Base-by-base conservation (phyloP, 1,140 invertebrate species). In the Lithobius niger region DNA sequence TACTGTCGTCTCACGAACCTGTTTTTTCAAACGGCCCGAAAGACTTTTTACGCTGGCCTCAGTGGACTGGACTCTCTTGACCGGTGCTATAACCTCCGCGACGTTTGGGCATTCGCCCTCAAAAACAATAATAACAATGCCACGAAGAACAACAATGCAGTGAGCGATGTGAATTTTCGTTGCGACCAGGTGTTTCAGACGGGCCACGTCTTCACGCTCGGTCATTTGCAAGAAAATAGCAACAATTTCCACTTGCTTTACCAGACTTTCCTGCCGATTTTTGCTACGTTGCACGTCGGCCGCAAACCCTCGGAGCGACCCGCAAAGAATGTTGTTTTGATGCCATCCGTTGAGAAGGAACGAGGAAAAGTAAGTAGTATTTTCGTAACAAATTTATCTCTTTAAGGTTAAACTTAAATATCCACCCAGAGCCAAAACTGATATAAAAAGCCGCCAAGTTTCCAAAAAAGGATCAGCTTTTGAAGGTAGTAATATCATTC, bases 231-330 rank as follows among this genome's bases (percentile, higher is more conserved):
- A 48, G 60, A 54, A 13, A n/a, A n/a, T n/a, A 62, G 61, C 25
- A 62, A 62, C 36, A 61, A 62, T 40, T 61, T 59, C 42, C 61
- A 62, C 53, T 54, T 62, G 15, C 60, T 61, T 45, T 61, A 58
- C 43, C 60, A 63, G 36, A 63, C 55, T n/a, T 21, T 63, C 54
- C 44, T 63, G n/a, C 60, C 60, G 15, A 16, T 63, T 3, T 63
- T 48, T 56, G 36, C 53, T 22, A 54, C 56, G 22, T 15, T 63
- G 13, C 54, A 61, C 31, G 52, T 57, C 40, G 36, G 57, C 2
- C 19, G 43, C 3, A 53, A 27, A 4, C 48, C 53, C 16, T 27
- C 50, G 1, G 21, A 45, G 27, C n/a, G 21, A 48, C 27, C 40
- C 10, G 16, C n/a, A 0, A 60, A 60, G 47, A 59, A 58, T 26